A percentile compares a stretch with the other conserved stretches of the same genome.
These are phyloP conservation scores for Laupala kohalensis DNA, from an alignment of 1,140 invertebrate species.

Conservation along the genomic window DNA sequence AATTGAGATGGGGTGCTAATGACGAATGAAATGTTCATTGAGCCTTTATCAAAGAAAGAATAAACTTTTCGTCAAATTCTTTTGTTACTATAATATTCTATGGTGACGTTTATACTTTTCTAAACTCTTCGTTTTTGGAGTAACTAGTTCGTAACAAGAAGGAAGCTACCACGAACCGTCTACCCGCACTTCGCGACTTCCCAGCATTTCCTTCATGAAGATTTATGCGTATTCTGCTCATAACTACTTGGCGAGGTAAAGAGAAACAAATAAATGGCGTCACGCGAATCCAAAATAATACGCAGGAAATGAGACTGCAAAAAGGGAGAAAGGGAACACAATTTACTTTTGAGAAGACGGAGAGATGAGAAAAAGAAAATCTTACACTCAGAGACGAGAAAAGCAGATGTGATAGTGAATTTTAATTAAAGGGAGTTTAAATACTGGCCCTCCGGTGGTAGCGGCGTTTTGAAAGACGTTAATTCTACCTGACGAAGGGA, in stretches of 20 bases:
- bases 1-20: too few relatives aligned
- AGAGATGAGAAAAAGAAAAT: background rate
- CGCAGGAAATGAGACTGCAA: background rate
- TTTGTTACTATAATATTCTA: too few relatives aligned
- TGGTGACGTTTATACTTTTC: too few relatives aligned
- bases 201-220: background rate
- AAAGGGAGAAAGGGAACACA: background rate
- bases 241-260: background rate
- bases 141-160: too few relatives aligned
- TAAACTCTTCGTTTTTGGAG: too few relatives aligned
- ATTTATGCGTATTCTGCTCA: background rate
- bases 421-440: background rate
- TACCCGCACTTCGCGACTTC: background rate
- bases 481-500: background rate
- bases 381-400: background rate
- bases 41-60: too few relatives aligned
- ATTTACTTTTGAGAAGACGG: background rate
- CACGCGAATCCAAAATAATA: background rate
- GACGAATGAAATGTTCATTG: too few relatives aligned
- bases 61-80: too few relatives aligned
- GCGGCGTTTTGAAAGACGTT: background rate
- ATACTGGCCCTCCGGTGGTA: background rate
- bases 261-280: background rate
- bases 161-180: background rate
- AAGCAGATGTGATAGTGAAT: background rate